Conservation (phyloP, 53 echinoderm and acorn worm species). For the Zoroaster sp. region DNA sequence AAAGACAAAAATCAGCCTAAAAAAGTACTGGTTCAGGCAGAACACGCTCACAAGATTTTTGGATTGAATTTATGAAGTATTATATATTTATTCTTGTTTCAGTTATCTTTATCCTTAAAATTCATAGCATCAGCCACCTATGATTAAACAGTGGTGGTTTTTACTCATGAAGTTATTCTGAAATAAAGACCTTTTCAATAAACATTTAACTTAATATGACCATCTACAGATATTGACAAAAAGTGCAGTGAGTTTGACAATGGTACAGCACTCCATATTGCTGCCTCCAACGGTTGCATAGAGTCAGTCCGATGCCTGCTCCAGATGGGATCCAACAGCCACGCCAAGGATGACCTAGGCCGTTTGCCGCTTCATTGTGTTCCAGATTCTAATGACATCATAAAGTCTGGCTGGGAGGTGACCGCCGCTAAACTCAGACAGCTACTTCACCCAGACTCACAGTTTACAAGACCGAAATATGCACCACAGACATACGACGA, state of each 20-base stretch:
- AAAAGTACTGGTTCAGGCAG: too few species aligned
- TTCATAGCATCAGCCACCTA: too few species aligned
- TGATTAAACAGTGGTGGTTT: too few species aligned
- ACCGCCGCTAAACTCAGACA: slow-evolving; percentile 43
- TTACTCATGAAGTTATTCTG: too few species aligned
- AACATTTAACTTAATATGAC: background rate
- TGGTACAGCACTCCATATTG: slow-evolving; percentile 61
- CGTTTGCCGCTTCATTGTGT: slow-evolving; percentile 50
- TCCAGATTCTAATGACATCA: slow-evolving; percentile 32
- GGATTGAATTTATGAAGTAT: too few species aligned
- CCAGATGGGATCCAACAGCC: slow-evolving; percentile 45
- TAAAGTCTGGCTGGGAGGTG: slow-evolving; percentile 6
- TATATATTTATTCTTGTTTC: too few species aligned
- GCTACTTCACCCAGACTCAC: slow-evolving; percentile 36
- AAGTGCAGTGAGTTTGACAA: slow-evolving; percentile 60
- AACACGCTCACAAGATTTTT: too few species aligned
- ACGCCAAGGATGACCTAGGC: slow-evolving; percentile 39
- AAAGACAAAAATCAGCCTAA: too few species aligned
- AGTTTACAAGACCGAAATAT: slow-evolving; percentile 54
- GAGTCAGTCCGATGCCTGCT: slow-evolving; percentile 63
- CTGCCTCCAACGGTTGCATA: slow-evolving; percentile 49
- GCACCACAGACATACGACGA: slow-evolving; percentile 42
- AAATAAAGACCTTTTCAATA: background rate
- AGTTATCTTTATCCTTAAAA: too few species aligned
- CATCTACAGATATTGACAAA: slow-evolving; percentile 38